These are phyloP conservation scores for Bufotes viridis DNA, from an alignment of 2,797 vertebrate species.

Conservation along the genomic window DNA sequence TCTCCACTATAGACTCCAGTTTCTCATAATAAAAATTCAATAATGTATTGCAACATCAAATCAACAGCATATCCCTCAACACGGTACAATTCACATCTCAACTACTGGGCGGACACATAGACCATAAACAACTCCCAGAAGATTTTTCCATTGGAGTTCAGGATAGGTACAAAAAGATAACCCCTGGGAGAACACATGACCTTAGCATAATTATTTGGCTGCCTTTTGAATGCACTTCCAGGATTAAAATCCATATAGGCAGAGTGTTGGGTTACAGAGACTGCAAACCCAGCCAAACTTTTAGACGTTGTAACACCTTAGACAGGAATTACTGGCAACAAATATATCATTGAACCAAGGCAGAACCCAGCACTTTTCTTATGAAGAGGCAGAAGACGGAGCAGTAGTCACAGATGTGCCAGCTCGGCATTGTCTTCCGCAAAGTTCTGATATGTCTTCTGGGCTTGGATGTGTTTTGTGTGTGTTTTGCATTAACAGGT, in stretches of 20 bases:
- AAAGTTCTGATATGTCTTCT: conserved; percentile 25
- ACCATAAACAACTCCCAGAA: no score
- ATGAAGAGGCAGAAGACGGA: conserved; percentile 20
- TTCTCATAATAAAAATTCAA: no score
- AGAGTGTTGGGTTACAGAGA: neutral
- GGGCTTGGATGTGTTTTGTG: neutral
- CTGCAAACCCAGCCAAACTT: neutral
- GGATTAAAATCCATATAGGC: neutral
- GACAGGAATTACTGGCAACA: conserved; percentile 29
- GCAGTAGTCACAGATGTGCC: conserved; percentile 3
- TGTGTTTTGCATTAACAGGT: neutral
- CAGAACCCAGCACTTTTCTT: neutral
- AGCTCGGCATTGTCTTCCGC: conserved; percentile 11
- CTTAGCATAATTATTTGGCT: neutral
- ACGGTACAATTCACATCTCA: no score
- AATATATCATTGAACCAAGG: conserved; percentile 32
- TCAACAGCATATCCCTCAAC: no score
- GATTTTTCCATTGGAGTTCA: neutral
- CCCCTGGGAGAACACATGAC: neutral
- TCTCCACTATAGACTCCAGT: no score
- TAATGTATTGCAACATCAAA: no score
- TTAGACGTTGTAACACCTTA: conserved; percentile 32
- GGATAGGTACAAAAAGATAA: neutral
- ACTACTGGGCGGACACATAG: no score
- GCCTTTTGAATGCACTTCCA: neutral